These are phyloP conservation scores for Caenorhabditis sp. DNA, from an alignment of 2,888 invertebrate species.

Conservation along the genomic window DNA sequence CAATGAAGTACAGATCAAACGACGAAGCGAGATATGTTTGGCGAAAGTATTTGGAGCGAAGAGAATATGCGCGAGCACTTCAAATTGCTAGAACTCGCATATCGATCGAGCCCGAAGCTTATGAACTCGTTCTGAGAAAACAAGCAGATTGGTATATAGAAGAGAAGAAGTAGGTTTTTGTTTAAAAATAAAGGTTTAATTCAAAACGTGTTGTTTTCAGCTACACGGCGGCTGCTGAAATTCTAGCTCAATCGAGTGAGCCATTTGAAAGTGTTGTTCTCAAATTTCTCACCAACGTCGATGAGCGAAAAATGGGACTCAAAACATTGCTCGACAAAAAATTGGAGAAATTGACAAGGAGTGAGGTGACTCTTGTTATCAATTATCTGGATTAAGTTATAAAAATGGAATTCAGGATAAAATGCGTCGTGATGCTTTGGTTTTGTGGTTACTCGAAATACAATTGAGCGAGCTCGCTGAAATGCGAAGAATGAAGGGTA, in stretches of 20 bases:
- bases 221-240: constrained; percentile 77
- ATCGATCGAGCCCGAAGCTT: constrained; percentile 57
- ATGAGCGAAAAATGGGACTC: constrained; percentile 83
- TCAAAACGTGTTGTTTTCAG: too few species aligned
- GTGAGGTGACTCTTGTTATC: too few species aligned
- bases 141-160: constrained; percentile 66
- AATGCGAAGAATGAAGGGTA: constrained; percentile 30
- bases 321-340: constrained; percentile 86
- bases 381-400: too few species aligned
- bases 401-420: too few species aligned
- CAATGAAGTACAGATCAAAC: constrained; percentile 65
- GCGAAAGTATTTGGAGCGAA: constrained; percentile 63
- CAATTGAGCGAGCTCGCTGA: constrained; percentile 54
- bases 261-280: constrained; percentile 86
- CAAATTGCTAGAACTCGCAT: constrained; percentile 43
- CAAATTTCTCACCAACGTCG: constrained; percentile 46
- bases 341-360: constrained; percentile 76
- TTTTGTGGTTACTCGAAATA: constrained; percentile 92
- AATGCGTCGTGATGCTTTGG: constrained; percentile 88
- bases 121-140: constrained; percentile 62
- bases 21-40: constrained; percentile 69
- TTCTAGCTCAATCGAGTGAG: constrained; percentile 87
- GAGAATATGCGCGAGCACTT: constrained; percentile 61
- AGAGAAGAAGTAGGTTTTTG: constrained; percentile 60
- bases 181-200: neutral